phyloP scores from a whole-genome alignment of 2,888 invertebrate species.

The Parnassius glacialis region DNA sequence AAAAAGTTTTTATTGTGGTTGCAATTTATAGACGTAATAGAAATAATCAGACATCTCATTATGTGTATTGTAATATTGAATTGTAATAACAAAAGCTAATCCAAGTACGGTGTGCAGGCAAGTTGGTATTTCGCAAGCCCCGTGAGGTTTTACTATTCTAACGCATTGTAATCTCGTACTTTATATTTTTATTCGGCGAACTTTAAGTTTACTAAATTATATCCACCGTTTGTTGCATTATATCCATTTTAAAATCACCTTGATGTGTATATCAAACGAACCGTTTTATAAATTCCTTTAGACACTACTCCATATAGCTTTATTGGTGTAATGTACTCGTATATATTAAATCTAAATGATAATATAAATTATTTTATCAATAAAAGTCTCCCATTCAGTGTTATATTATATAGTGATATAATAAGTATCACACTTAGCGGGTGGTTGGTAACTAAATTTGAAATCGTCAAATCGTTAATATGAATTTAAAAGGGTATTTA shows the following conservation, averaged over 20 bases:
- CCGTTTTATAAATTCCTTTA: slow-evolving; percentile 26
- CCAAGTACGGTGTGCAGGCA: slow-evolving; percentile 70
- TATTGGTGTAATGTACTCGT: neutral
- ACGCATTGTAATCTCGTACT: slow-evolving; percentile 51
- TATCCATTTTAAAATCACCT: slow-evolving; percentile 26
- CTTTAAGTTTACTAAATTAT: slow-evolving; percentile 54
- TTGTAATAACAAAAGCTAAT: slow-evolving; percentile 52
- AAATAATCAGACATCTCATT: slow-evolving; percentile 52
- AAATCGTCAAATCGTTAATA: no score
- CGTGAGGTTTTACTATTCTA: slow-evolving; percentile 50
- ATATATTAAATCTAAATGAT: no score
- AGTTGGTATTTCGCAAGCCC: slow-evolving; percentile 57
- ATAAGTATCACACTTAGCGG: no score
- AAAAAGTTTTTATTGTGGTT: neutral
- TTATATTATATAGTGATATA: no score
- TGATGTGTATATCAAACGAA: slow-evolving; percentile 6
- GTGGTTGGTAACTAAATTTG: no score
- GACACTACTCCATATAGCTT: slow-evolving; percentile 1
- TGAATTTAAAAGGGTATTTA: no score
- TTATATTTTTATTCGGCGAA: slow-evolving; percentile 30
- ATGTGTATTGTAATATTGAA: slow-evolving; percentile 54
- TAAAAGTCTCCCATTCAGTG: no score
- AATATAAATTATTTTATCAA: no score
- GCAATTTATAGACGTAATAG: neutral
- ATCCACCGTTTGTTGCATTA: slow-evolving; percentile 46